These are phyloP conservation scores for Garrulus glandarius DNA, from an alignment of 2,797 vertebrate species.

Conservation along the genomic window DNA sequence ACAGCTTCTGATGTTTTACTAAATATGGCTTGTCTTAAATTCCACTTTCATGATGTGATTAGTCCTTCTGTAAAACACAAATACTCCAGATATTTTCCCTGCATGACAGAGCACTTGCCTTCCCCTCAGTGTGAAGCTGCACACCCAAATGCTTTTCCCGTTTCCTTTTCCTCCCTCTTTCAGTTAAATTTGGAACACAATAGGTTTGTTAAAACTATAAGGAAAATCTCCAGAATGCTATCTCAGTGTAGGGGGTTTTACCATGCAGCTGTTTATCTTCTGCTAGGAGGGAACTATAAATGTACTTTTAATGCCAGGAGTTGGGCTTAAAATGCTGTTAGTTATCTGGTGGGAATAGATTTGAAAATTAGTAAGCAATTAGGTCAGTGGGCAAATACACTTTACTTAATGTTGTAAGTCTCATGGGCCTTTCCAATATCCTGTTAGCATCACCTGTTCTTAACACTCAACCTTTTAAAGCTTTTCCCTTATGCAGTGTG, in stretches of 20 bases:
- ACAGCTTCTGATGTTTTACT: not conserved
- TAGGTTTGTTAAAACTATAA: not conserved
- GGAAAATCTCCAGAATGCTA: not conserved
- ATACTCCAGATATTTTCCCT: not conserved
- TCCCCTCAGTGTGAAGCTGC: not conserved
- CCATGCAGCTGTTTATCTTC: slow-evolving; percentile 38
- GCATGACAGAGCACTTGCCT: not conserved
- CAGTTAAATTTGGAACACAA: slow-evolving; percentile 39
- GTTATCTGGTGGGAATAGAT: slow-evolving; percentile 54
- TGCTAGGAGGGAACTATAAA: slow-evolving; percentile 42
- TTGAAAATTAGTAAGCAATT: slow-evolving; percentile 67
- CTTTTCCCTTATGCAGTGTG: not conserved
- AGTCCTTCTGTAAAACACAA: not conserved
- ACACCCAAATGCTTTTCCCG: slow-evolving; percentile 8
- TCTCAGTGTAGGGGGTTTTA: not conserved
- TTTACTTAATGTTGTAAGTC: slow-evolving; percentile 39
- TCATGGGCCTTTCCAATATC: slow-evolving; percentile 47
- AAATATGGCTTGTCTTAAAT: slow-evolving; percentile 11
- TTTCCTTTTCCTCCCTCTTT: slow-evolving; percentile 33
- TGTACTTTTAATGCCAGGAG: slow-evolving; percentile 58
- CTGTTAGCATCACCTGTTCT: slow-evolving; percentile 55
- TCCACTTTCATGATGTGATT: not conserved
- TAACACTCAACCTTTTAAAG: slow-evolving; percentile 29
- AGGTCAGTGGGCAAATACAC: slow-evolving; percentile 49
- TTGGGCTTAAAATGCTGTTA: slow-evolving; percentile 58